These are phyloP conservation scores for Orthosia cruda DNA, from an alignment of 2,888 invertebrate species.

Conservation along the genomic window DNA sequence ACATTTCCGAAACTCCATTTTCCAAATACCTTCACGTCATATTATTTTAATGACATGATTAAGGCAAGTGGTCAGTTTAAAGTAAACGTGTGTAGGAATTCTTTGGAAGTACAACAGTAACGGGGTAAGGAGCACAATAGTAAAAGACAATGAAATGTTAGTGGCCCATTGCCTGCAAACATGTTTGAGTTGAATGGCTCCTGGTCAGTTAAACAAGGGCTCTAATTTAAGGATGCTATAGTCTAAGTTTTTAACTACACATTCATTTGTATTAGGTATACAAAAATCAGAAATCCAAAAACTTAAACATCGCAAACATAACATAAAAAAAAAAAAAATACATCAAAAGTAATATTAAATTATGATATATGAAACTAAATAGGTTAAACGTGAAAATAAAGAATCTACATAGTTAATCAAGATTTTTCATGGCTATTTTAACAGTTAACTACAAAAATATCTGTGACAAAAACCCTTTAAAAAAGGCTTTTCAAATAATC, in stretches of 20 bases:
- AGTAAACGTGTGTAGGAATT: constrained; percentile 24
- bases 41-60: constrained; percentile 1
- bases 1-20: background rate
- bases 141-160: constrained; percentile 42
- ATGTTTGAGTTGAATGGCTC: constrained; percentile 8
- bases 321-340: background rate
- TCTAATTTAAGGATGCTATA: background rate
- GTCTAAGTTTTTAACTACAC: background rate
- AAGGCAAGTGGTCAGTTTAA: constrained; percentile 19
- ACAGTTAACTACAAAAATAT: background rate
- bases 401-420: background rate
- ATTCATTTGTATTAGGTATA: background rate
- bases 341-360: background rate
- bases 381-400: background rate
- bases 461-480: too few relatives aligned
- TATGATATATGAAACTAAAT: background rate
- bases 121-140: constrained; percentile 6
- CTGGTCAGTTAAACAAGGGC: constrained; percentile 17
- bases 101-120: constrained; percentile 22
- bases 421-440: background rate
- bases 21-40: background rate
- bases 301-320: too few relatives aligned
- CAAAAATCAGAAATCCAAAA: background rate
- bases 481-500: constrained; percentile 1
- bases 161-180: constrained; percentile 43